phyloP scores from a whole-genome alignment of 2,113 vertebrate species.

The Tragelaphus strepsiceros region DNA sequence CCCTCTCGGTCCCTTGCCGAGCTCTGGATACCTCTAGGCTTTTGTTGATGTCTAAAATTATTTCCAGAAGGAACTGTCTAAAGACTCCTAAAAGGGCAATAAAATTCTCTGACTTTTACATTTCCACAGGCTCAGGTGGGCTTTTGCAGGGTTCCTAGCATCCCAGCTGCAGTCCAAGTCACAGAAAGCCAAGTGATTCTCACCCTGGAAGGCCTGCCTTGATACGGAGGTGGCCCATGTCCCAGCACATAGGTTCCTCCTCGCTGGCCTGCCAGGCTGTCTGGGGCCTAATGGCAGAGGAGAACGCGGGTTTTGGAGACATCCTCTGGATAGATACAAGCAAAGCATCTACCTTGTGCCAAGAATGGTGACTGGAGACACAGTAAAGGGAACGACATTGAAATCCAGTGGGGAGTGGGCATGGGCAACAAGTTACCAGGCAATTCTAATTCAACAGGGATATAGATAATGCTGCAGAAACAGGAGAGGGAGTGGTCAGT shows the following conservation, averaged over 20 bases:
- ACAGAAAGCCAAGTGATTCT: rapidly evolving
- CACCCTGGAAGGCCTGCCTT: neutral
- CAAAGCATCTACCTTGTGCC: neutral
- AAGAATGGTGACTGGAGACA: neutral
- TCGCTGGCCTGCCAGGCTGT: neutral
- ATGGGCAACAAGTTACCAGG: neutral
- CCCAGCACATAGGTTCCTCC: neutral
- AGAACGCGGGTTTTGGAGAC: neutral
- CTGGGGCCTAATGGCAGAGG: neutral
- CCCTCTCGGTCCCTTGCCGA: neutral
- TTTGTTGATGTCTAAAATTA: neutral
- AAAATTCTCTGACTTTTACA: neutral
- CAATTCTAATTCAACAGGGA: neutral
- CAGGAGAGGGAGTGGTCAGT: neutral
- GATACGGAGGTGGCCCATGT: neutral
- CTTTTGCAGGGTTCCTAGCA: neutral
- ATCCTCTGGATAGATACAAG: neutral
- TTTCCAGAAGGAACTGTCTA: neutral
- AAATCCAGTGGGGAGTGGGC: neutral
- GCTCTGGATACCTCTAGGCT: neutral
- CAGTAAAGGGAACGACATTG: neutral
- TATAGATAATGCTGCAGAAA: too few species aligned
- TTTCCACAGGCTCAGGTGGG: neutral
- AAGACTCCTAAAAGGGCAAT: neutral
- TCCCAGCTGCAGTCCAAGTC: neutral